Percentiles rank a stretch among this genome's conserved stretches.
These are phyloP conservation scores for Leptoteleia sp. DNA, from an alignment of 1,140 invertebrate species.

Conservation along the genomic window DNA sequence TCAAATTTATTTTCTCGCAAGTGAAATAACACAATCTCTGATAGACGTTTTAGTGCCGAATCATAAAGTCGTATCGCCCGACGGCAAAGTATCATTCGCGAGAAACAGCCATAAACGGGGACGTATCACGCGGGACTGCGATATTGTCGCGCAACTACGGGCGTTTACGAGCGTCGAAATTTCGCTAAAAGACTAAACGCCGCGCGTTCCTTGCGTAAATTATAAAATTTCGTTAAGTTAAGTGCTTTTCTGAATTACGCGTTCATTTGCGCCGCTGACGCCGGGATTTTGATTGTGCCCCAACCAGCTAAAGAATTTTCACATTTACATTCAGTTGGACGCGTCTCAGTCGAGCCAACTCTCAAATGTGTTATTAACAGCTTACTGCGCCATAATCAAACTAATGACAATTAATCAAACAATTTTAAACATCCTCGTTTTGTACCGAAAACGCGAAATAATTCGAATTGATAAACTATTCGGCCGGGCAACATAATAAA, in stretches of 20 bases:
- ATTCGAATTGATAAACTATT: too few relatives aligned
- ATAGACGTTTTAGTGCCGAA: slow-evolving; percentile 59
- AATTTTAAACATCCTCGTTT: too few relatives aligned
- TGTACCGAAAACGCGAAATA: too few relatives aligned
- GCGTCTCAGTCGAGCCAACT: too few relatives aligned
- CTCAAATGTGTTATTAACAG: too few relatives aligned
- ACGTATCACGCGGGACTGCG: slow-evolving; percentile 57
- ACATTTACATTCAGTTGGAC: background rate
- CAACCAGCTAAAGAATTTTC: too few relatives aligned
- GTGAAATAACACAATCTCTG: slow-evolving; percentile 65
- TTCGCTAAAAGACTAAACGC: slow-evolving; percentile 33
- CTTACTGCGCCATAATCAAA: too few relatives aligned
- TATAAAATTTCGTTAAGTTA: slow-evolving; percentile 20
- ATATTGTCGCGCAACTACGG: slow-evolving; percentile 55
- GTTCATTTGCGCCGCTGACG: background rate
- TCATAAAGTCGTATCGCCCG: slow-evolving; percentile 63
- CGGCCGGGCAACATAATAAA: too few relatives aligned
- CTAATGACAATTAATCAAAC: too few relatives aligned
- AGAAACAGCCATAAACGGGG: slow-evolving; percentile 56
- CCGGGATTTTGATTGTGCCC: too few relatives aligned
- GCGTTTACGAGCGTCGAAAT: slow-evolving; percentile 61
- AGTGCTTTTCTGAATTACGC: background rate
- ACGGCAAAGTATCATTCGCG: slow-evolving; percentile 50
- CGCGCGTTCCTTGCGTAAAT: slow-evolving; percentile 14
- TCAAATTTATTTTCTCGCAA: slow-evolving; percentile 54